phyloP scores from a whole-genome alignment of 2,797 vertebrate genomes.

The Podarcis lilfordi region DNA sequence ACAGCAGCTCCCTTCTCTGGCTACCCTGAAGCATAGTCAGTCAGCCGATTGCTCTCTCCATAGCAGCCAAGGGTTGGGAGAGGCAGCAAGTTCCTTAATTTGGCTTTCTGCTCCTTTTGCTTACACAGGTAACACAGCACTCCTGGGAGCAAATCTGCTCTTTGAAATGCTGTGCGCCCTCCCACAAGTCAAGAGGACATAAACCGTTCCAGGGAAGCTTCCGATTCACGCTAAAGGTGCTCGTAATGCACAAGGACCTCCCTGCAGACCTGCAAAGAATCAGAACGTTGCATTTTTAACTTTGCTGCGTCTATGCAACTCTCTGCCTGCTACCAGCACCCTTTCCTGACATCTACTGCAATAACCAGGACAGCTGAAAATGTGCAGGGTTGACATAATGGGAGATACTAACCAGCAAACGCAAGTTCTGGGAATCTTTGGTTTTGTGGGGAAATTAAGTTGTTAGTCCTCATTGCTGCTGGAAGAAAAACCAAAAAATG shows the following conservation, averaged over 20 bases:
- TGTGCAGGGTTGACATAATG: neutral
- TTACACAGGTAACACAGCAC: constrained; percentile 91
- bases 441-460: neutral
- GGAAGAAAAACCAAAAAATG: neutral
- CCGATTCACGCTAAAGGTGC: neutral
- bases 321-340: neutral
- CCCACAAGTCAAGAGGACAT: constrained; percentile 82
- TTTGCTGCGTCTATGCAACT: neutral
- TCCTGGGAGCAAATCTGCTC: constrained; percentile 91
- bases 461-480: neutral
- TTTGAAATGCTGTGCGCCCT: constrained; percentile 95
- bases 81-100: neutral
- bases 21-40: neutral
- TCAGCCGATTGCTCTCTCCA: too few species aligned
- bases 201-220: constrained; percentile 37
- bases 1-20: neutral
- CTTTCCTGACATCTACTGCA: neutral
- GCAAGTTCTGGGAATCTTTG: neutral
- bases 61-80: neutral
- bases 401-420: neutral
- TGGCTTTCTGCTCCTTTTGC: neutral
- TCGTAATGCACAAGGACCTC: neutral
- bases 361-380: neutral
- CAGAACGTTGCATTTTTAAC: too few species aligned
- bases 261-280: neutral